Evolutionary conservation across 2,888 invertebrate genomes (phyloP).

Genomic region (Tenthredo mesomela): DNA sequence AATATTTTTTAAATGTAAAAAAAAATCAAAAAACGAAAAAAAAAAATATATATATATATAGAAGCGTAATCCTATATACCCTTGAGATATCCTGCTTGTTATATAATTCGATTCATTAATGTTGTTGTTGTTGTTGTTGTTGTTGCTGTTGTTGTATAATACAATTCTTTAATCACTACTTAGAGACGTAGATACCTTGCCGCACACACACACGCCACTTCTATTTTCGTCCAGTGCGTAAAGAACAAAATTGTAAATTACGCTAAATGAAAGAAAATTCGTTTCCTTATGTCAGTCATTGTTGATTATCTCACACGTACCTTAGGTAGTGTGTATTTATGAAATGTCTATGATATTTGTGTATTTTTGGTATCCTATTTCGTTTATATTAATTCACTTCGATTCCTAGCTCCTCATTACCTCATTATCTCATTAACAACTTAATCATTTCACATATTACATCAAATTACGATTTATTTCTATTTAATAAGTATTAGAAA

Average conservation of each 20-base stretch:
- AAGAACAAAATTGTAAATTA: constrained; percentile 5
- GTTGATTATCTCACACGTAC: neutral
- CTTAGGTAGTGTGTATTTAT: neutral
- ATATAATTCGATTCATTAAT: constrained; percentile 49
- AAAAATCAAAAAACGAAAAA: neutral
- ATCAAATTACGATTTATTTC: neutral
- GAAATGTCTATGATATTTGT: constrained; percentile 13
- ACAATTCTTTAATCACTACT: constrained; percentile 49
- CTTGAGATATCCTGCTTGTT: constrained; percentile 30
- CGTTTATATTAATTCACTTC: neutral
- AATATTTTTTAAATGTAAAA: neutral
- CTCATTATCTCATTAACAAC: neutral
- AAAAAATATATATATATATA: too few species aligned
- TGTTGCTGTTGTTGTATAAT: constrained; percentile 34
- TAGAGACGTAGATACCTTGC: constrained; percentile 32
- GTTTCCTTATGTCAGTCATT: constrained; percentile 18
- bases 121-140: constrained; percentile 21
- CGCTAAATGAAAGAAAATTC: constrained; percentile 17
- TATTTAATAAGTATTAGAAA: neutral
- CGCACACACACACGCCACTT: constrained; percentile 16
- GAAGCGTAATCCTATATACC: neutral
- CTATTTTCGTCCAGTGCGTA: neutral
- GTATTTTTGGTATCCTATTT: constrained; percentile 10
- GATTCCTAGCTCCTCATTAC: neutral
- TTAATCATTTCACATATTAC: neutral